These are phyloP conservation scores for Varecia variegata DNA, from an alignment of 2,797 vertebrate genomes.

Conservation along the genomic window DNA sequence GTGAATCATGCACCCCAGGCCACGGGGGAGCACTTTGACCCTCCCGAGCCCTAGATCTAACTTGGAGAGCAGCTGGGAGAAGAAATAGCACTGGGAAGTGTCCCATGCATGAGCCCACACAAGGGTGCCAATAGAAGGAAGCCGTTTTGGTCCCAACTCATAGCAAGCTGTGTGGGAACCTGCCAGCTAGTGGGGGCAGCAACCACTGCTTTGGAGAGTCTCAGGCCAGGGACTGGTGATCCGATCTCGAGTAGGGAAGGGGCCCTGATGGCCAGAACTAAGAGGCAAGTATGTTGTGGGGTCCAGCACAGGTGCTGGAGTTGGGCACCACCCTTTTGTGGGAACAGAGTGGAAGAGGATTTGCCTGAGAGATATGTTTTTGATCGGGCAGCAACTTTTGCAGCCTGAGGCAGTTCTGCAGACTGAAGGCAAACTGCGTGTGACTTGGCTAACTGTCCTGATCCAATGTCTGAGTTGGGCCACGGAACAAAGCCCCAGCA, in stretches of 20 bases:
- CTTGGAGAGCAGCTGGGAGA: not conserved
- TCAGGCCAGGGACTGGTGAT: not conserved
- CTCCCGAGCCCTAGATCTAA: not conserved
- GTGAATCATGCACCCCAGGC: not conserved
- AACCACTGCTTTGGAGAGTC: not conserved
- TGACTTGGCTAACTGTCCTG: not conserved
- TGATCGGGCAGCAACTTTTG: not conserved
- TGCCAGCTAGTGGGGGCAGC: not conserved
- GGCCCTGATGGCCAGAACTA: not conserved
- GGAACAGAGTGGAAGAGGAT: not conserved
- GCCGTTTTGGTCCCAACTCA: not conserved
- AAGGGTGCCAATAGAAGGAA: not conserved
- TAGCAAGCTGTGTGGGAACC: not conserved
- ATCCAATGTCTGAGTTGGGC: not conserved
- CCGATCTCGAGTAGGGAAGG: not conserved
- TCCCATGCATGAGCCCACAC: not conserved
- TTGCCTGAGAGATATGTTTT: not conserved
- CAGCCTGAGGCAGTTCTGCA: not conserved
- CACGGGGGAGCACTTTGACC: not conserved
- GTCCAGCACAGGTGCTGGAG: not conserved
- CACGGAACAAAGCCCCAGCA: not conserved
- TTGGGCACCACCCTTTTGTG: not conserved
- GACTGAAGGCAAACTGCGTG: not conserved
- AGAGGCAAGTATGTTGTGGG: not conserved
- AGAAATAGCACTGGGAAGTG: not conserved